Evolutionary conservation across 2,797 vertebrate species (phyloP).

Genomic region (Lagocephalus sceleratus): DNA sequence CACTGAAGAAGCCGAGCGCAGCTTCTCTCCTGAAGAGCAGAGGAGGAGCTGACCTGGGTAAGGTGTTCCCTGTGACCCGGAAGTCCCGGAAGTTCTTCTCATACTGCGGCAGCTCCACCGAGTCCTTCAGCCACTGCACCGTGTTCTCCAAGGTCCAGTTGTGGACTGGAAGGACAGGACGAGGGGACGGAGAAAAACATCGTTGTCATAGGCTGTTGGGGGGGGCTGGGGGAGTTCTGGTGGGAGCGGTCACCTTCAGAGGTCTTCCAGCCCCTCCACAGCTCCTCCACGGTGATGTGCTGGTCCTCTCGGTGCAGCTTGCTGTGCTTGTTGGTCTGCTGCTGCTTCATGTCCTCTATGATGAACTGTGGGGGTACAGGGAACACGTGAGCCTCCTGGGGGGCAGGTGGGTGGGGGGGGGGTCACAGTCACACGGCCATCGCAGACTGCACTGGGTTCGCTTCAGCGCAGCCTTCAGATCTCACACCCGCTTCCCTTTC

Average conservation of each 20-base stretch:
- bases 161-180: conserved; percentile 78
- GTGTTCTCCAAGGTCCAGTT: conserved; percentile 95
- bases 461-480: conserved; percentile 38
- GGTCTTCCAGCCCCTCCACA: conserved; percentile 94
- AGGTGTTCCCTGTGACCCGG: conserved; percentile 89
- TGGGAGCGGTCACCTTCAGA: conserved; percentile 82
- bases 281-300: conserved; percentile 95
- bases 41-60: conserved; percentile 83
- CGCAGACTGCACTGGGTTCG: not conserved
- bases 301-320: conserved; percentile 96
- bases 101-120: conserved; percentile 96
- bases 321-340: conserved; percentile 92
- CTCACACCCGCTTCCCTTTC: conserved; percentile 27
- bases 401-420: no score
- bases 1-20: conserved; percentile 2
- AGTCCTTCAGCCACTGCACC: conserved; percentile 91
- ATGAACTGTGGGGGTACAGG: conserved; percentile 80
- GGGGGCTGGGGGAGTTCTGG: not conserved
- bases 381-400: not conserved
- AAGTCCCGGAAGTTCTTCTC: conserved; percentile 94
- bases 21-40: not conserved
- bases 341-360: conserved; percentile 97
- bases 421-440: not conserved
- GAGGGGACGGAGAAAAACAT: no score
- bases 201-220: not conserved